A percentile compares a stretch with the other conserved stretches of the same genome.
Conservation (phyloP, 53 echinoderm and acorn worm genomes). For the Hippasteria phrygiana region DNA sequence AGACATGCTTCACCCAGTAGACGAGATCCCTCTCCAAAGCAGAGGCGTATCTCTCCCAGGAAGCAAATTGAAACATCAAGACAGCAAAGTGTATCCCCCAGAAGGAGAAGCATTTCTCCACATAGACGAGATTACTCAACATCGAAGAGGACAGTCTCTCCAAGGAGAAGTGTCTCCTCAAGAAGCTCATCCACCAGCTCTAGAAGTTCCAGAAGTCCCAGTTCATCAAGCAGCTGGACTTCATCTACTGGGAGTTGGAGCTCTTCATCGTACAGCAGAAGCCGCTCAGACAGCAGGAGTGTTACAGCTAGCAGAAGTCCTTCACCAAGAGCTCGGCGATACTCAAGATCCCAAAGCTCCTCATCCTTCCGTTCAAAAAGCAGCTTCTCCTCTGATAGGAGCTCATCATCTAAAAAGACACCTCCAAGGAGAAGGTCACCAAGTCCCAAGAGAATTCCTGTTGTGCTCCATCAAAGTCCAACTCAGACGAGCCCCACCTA, state of each 20-base stretch:
- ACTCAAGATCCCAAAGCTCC: conserved; percentile 39
- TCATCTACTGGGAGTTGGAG: conserved; percentile 57
- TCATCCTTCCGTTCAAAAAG: conserved; percentile 46
- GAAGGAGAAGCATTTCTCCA: conserved; percentile 35
- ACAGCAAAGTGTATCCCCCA: conserved; percentile 34
- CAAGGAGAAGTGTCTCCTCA: conserved; percentile 27
- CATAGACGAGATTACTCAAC: conserved; percentile 33
- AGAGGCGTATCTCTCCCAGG: conserved; percentile 20
- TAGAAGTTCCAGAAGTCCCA: conserved; percentile 74
- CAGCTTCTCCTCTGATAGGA: conserved; percentile 37
- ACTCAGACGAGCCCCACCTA: conserved; percentile 40
- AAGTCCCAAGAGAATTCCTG: conserved; percentile 32
- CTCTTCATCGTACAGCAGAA: conserved; percentile 34
- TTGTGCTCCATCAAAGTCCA: conserved; percentile 33
- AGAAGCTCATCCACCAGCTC: conserved; percentile 62
- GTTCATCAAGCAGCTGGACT: conserved; percentile 78
- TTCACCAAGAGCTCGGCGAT: conserved; percentile 21
- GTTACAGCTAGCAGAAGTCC: conserved; percentile 30
- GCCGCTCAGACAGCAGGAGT: conserved; percentile 33
- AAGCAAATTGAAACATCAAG: conserved; percentile 12
- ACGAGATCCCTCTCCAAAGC: conserved; percentile 20
- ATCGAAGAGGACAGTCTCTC: conserved; percentile 13
- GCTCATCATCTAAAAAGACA: conserved; percentile 23
- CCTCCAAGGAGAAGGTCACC: conserved; percentile 25
- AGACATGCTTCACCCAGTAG: conserved; percentile 7